Base-by-base conservation (phyloP, 64 coral and sea anemone species). In the Trachythela sp. region DNA sequence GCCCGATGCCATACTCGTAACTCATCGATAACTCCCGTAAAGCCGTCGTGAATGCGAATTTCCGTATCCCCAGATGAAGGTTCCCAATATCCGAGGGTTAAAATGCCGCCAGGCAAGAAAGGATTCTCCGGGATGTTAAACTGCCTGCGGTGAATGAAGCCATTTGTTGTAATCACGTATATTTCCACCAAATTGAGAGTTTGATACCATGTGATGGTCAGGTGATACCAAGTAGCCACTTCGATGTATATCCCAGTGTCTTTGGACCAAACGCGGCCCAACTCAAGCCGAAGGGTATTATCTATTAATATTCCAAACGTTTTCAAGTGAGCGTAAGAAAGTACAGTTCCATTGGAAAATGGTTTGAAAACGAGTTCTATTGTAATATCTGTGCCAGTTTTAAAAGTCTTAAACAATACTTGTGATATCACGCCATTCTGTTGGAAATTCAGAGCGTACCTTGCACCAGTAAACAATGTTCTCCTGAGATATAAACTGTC, bases 1-100 rank as follows among this genome's bases (percentile, higher is more conserved):
- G 92, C 48, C 36, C 92, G 92, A 36, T 94, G 89, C 95, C 95
- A 97, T 86, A 97, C 95, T 49, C 95, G 89, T 72, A 97, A 37
- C 75, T 97, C 95, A 49, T 97, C 95, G 35, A 97, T 97, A 71
- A 94, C 70, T 22, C 95, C 95, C 39, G 90, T 77, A 77, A 97
- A 97, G 2, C 87, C 60, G 17, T 41, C 40, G 22, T 29, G 40
- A 38, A 88, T 90, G 18, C 75, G 70, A 40, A 37, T 54, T 72
- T 94, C 90, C 8, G 90, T 97, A 34, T 97, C 92, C 27, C 87
- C 88, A 13, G 87, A 85, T 18, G 95, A 97, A 24, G 94, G 88
- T 48, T 94, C 92, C 95, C 95, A 97, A 51, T 97, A 92, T 38
- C 95, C 95, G 37, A 97, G 90, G 2, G 93, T 89, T 40, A 97